Base-by-base conservation (phyloP, 2,113 vertebrate genomes). In the Australoheros scitulus region DNA sequence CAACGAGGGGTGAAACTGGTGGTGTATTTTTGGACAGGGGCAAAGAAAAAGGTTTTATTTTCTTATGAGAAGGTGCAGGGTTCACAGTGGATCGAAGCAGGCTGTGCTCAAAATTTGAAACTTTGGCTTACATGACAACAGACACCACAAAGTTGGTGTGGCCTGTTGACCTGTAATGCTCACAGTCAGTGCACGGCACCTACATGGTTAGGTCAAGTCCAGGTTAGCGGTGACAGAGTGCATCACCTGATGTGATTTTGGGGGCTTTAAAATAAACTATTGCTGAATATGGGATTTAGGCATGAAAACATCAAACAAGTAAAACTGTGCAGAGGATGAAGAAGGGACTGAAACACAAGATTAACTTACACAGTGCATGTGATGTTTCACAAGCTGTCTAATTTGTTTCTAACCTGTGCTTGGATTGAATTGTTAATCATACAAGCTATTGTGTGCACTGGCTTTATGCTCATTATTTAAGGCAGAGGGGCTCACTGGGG, bases 141-240 rank as follows among this genome's bases (percentile, higher is more conserved):
- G 41, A 76, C 4, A 47, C 47, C 20, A 55, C 59, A 59, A 70
- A 65, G 61, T 43, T 3, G 61, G 59, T 47, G 24, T 61, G 2
- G 43, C 65, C 32, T 18, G 81, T 26, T 68, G 56, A 87, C 47
- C 65, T 79, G 26, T 79, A 63, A 63, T 63, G 18, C 26, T 72
- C 6, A 52, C 65, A 32, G 0, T 47, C 47, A 52, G 65, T 6
- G 3, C 26, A 77, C 7, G 0, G 61, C 41, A 65, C 52, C 65
- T 79, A 58, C 50, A 11, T 43, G 41, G 14, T 7, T 8, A 55
- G 74, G 59, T 79, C 52, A 64, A 43, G 50, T 76, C 14, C 32
- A 36, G 80, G 76, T 65, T 60, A 64, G 65, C 38, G 29, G 58
- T n/a, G 57, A 29, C 58, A 38, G 17, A 41, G 59, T 24, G n/a